phyloP scores from a whole-genome alignment of 2,888 invertebrate species.

The Ennomos quercinarius region DNA sequence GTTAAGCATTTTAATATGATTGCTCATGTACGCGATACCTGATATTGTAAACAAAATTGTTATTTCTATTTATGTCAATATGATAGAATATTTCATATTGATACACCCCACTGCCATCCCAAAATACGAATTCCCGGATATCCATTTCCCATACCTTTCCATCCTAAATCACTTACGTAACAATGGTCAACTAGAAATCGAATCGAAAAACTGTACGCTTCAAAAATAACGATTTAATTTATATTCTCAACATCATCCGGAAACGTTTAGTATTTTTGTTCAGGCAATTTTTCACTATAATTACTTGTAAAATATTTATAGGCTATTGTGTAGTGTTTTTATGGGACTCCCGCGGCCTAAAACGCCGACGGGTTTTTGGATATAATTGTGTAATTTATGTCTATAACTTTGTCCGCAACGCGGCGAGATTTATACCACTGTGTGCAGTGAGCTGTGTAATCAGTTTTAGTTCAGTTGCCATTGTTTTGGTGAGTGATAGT shows the following conservation, averaged over 20 bases:
- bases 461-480: slow-evolving; percentile 43
- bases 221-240: slow-evolving; percentile 61
- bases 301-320: slow-evolving; percentile 80
- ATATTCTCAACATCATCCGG: slow-evolving; percentile 64
- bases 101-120: slow-evolving; percentile 15
- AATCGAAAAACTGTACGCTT: slow-evolving; percentile 48
- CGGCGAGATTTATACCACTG: slow-evolving; percentile 49
- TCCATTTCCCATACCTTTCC: slow-evolving; percentile 28
- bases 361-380: slow-evolving; percentile 42
- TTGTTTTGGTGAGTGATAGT: slow-evolving; percentile 33
- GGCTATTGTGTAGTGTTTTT: slow-evolving; percentile 72
- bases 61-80: slow-evolving; percentile 1
- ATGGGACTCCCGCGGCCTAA: slow-evolving; percentile 53
- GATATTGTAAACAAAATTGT: no score
- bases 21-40: no score
- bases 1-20: no score
- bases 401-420: slow-evolving; percentile 63
- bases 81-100: slow-evolving; percentile 12
- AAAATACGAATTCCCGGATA: slow-evolving; percentile 32
- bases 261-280: slow-evolving; percentile 65
- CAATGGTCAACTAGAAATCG: slow-evolving; percentile 63
- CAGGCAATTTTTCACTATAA: slow-evolving; percentile 74
- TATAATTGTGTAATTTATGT: slow-evolving; percentile 72
- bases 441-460: slow-evolving; percentile 51
- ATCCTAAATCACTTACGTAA: slow-evolving; percentile 30